Evolutionary conservation across 2,888 invertebrate species (phyloP), one percentile per base, ranked within the genome.

Genomic region (Maniola hyperantus): DNA sequence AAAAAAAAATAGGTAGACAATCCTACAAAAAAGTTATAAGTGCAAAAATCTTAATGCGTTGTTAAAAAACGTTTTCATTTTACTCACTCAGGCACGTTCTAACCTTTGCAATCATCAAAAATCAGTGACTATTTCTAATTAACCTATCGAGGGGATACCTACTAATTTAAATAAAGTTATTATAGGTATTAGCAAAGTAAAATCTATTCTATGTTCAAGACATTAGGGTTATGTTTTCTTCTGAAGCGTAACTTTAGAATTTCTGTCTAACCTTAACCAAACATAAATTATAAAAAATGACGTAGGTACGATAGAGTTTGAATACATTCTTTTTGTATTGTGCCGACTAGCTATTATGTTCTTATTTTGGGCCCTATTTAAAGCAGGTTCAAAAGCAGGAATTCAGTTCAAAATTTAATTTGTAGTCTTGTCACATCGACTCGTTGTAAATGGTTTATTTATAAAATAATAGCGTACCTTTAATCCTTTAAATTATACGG

Each of bases 401-500:
- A n/a, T n/a, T n/a, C n/a, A n/a, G n/a, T n/a, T 36, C 42, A 7
- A 8, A 10, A 8, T 39, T 20, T 42, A 53, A 33, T 62, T 53
- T 39, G 42, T 33, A 62, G 26, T 1, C 53, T 53, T 39, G 11
- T 33, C 62, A 62, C 62, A 62, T 34, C 26, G n/a, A 7, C 20
- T 20, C n/a, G 11, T 50, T 34, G 36, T n/a, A 36, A 42, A 53
- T 51, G 53, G 42, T 42, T 62, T 62, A 53, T 62, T 42, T 42
- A 62, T 33, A 46, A 15, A 20, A 26, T 51, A 20, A 62, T 15
- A 62, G 18, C 13, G 33, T 26, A 53, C 26, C 62, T 51, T 48
- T 48, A 48, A 48, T 48, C 48, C 18, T 48, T 62, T 51, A 62
- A 18, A 42, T n/a, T 62, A 42, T 53, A 42, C 62, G 42, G 53